These are phyloP conservation scores for Polydrusus pterygomalis DNA, from an alignment of 2,888 invertebrate genomes.

Conservation along the genomic window DNA sequence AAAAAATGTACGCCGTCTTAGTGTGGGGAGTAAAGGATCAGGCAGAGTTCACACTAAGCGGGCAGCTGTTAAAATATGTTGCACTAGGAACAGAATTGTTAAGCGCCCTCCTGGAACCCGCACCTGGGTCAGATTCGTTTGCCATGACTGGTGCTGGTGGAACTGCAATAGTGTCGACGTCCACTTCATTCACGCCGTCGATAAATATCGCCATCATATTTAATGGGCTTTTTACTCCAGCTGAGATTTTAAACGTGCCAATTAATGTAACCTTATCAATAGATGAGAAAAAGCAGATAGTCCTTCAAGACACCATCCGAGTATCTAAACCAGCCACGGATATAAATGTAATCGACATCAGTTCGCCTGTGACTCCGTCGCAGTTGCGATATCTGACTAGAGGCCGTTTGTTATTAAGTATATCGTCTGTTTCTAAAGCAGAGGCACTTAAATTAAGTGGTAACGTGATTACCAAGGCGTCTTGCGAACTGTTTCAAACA, in stretches of 20 bases:
- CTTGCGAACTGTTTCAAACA: constrained; percentile 88
- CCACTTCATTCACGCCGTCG: constrained; percentile 86
- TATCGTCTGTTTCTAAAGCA: constrained; percentile 82
- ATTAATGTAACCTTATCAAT: constrained; percentile 82
- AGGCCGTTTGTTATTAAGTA: constrained; percentile 82
- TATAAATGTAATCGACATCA: constrained; percentile 85
- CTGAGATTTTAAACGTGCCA: constrained; percentile 79
- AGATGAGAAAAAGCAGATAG: constrained; percentile 80
- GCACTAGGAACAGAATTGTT: constrained; percentile 88
- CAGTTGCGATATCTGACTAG: constrained; percentile 85
- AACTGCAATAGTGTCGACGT: constrained; percentile 89
- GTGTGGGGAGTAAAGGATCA: constrained; percentile 84
- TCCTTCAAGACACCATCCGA: constrained; percentile 83
- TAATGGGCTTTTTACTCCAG: constrained; percentile 84
- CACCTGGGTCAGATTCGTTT: constrained; percentile 75
- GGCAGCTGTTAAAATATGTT: constrained; percentile 83
- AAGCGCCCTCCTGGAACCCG: constrained; percentile 83
- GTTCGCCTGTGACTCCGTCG: constrained; percentile 84
- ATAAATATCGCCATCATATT: constrained; percentile 87
- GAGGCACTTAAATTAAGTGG: constrained; percentile 81
- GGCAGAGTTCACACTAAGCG: constrained; percentile 82
- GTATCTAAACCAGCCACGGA: constrained; percentile 85
- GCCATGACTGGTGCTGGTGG: constrained; percentile 82
- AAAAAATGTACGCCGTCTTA: constrained; percentile 85
- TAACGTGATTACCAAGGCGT: constrained; percentile 81